Conservation (phyloP, 2,888 invertebrate genomes). For the Hecatera dysodea region DNA sequence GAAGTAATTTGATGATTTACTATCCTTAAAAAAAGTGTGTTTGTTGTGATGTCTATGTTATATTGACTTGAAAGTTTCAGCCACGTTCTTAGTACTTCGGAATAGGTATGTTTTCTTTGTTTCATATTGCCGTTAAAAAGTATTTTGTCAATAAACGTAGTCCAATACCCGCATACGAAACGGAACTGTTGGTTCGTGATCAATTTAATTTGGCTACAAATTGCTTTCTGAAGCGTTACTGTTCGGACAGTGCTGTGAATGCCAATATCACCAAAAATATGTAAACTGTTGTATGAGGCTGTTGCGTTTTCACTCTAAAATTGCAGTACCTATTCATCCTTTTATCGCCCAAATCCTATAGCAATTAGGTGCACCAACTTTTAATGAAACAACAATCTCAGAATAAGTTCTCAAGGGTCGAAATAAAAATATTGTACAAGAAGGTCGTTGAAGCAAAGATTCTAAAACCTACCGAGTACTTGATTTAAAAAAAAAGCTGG, state of each 20-base stretch:
- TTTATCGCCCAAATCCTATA: background rate
- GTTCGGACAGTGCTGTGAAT: conserved; percentile 20
- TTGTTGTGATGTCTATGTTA: too few species aligned
- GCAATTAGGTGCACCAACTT: too few species aligned
- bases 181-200: conserved; percentile 3
- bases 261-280: conserved; percentile 25
- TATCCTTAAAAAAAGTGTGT: too few species aligned
- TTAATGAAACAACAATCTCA: too few species aligned
- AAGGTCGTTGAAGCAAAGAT: too few species aligned
- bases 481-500: too few species aligned
- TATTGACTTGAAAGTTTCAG: too few species aligned
- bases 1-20: too few species aligned
- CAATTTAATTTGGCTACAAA: conserved; percentile 35
- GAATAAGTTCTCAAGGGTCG: too few species aligned
- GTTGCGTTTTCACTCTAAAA: background rate
- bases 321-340: background rate
- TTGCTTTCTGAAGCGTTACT: conserved; percentile 38
- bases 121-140: background rate
- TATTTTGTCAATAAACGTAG: conserved; percentile 12
- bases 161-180: background rate
- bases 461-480: too few species aligned
- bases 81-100: too few species aligned
- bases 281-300: background rate
- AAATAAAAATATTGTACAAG: too few species aligned
- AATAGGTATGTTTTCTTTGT: background rate